phyloP scores from a whole-genome alignment of 1,140 invertebrate genomes.

The Drosophila saltans region DNA sequence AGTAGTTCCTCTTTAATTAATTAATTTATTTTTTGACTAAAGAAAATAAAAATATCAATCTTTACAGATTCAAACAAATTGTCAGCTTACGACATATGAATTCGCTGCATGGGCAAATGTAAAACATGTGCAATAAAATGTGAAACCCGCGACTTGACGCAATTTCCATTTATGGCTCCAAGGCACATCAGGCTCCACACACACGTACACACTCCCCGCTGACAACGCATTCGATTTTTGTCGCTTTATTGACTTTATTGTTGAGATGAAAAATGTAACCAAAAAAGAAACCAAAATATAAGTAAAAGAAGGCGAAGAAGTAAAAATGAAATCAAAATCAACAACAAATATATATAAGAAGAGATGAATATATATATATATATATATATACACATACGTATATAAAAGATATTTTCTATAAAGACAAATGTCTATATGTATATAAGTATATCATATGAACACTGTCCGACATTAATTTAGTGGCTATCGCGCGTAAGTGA shows the following conservation, averaged over 20 bases:
- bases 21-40: neutral
- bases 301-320: neutral
- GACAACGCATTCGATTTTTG: slow-evolving; percentile 58
- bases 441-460: too few relatives aligned
- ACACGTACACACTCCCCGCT: slow-evolving; percentile 20
- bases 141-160: slow-evolving; percentile 53
- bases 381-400: slow-evolving; percentile 5
- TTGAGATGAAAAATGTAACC: slow-evolving; percentile 36
- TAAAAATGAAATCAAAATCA: slow-evolving; percentile 37
- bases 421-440: too few relatives aligned
- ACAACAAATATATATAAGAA: slow-evolving; percentile 40
- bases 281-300: slow-evolving; percentile 5
- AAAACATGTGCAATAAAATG: slow-evolving; percentile 60
- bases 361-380: slow-evolving; percentile 40
- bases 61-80: neutral
- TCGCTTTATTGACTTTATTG: slow-evolving; percentile 71
- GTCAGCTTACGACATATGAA: slow-evolving; percentile 22
- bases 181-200: slow-evolving; percentile 37
- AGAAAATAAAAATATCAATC: neutral
- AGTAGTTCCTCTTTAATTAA: too few relatives aligned
- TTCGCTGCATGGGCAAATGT: slow-evolving; percentile 49
- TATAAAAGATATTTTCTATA: neutral
- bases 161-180: slow-evolving; percentile 58
- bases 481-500: too few relatives aligned
- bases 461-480: too few relatives aligned